Base-by-base conservation (phyloP, 2,113 vertebrate genomes). In the Hydrolagus affinis region DNA sequence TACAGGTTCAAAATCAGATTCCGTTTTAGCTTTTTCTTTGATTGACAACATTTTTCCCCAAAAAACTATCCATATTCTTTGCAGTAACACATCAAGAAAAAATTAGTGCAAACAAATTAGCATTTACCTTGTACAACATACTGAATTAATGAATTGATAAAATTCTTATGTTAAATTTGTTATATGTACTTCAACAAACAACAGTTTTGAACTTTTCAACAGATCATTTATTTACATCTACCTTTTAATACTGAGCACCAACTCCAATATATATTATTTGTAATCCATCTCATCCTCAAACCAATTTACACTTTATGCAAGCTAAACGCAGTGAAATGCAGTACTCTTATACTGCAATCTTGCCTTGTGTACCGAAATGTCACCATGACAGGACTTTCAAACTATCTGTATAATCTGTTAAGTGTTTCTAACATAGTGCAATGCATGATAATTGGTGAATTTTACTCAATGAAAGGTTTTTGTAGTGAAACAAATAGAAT, bases 261-360 rank as follows among this genome's bases (percentile, higher is more conserved):
- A 78, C 21, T 60, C 8, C 76, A 78, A 56, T 60, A 59, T 12
- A 62, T 78, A 62, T 44, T 32, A 44, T 78, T 62, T 78, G 21
- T 78, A 78, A 62, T 12, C 57, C 10, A 30, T 59, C 28, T 62
- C 28, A 80, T 80, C n/a, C n/a, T n/a, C n/a, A n/a, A n/a, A n/a
- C n/a, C 21, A 64, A 80, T 64, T 80, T 80, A 80, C 23, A 64
- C n/a, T 80, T 64, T 80, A 62, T n/a, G 1, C n/a, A 80, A 80
- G 12, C 57, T 15, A 80, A 64, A 28, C 23, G 15, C 76, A 80
- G 14, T 80, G 23, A 17, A 59, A 64, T 25, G n/a, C n/a, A n/a
- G n/a, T n/a, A 80, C 23, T n/a, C 44, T 80, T 80, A 80, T 64
- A 80, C n/a, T 64, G 76, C 60, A 62, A 80, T 80, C 76, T 62